phyloP scores from a whole-genome alignment of 2,888 invertebrate species.

The Tetropium fuscum region DNA sequence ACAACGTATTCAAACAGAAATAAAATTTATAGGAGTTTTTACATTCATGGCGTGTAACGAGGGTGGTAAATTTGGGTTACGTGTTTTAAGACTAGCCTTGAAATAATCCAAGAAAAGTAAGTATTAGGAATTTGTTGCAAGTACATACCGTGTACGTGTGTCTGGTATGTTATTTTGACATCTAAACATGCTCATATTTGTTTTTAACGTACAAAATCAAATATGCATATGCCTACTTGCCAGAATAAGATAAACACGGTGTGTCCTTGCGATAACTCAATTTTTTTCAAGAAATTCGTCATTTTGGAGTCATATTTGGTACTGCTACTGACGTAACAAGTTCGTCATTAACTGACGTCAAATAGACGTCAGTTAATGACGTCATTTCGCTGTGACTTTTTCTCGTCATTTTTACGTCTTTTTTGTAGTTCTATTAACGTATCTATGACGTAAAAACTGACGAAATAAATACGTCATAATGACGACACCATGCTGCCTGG shows the following conservation, averaged over 20 bases:
- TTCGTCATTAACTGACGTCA: too few species aligned
- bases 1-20: background rate
- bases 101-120: background rate
- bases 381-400: too few species aligned
- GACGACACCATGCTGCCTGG: background rate
- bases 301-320: too few species aligned
- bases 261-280: background rate
- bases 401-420: background rate
- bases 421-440: too few species aligned
- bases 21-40: background rate
- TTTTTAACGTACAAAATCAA: background rate
- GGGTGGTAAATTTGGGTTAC: too few species aligned
- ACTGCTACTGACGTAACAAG: background rate
- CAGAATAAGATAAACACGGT: background rate
- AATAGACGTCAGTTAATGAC: background rate
- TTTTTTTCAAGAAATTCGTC: background rate
- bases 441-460: background rate
- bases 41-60: too few species aligned
- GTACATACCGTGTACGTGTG: background rate
- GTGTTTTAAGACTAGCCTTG: too few species aligned
- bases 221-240: background rate
- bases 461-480: background rate
- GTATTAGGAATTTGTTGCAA: background rate
- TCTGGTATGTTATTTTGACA: background rate
- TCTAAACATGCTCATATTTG: constrained; percentile 1